Percentiles rank a stretch among this genome's conserved stretches.
These are phyloP conservation scores for Hepsetus odoe DNA, from an alignment of 2,113 vertebrate species.

Conservation along the genomic window DNA sequence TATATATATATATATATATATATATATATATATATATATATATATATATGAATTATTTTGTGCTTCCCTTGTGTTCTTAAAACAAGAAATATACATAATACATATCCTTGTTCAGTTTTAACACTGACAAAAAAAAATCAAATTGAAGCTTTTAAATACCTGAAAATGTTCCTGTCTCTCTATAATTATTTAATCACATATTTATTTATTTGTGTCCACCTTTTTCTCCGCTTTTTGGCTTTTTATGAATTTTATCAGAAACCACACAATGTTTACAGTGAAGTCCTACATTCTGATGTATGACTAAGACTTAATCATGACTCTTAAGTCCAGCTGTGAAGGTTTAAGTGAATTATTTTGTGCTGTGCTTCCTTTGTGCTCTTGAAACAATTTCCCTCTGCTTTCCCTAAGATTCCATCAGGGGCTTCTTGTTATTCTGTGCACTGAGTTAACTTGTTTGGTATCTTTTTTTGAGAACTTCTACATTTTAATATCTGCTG, in stretches of 20 bases:
- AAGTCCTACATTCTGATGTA: not conserved
- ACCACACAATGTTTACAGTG: not conserved
- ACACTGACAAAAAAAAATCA: too few species aligned
- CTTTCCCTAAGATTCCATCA: constrained; percentile 17
- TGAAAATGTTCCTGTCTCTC: too few species aligned
- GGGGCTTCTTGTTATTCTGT: constrained; percentile 10
- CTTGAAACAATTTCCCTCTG: constrained; percentile 37
- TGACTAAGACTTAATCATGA: constrained; percentile 15
- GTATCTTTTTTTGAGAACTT: constrained; percentile 1
- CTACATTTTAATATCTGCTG: constrained; percentile 6
- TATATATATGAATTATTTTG: too few species aligned
- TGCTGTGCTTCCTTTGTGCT: constrained; percentile 8
- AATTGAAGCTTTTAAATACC: too few species aligned
- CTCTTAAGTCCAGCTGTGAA: constrained; percentile 21
- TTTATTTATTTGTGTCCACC: too few species aligned
- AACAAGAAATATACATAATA: too few species aligned
- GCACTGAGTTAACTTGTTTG: constrained; percentile 23
- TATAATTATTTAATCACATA: too few species aligned
- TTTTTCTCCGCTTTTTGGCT: not conserved
- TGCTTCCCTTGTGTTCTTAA: too few species aligned
- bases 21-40: too few species aligned
- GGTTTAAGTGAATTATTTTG: constrained; percentile 27
- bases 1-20: too few species aligned
- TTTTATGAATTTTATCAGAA: not conserved
- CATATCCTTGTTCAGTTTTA: too few species aligned